These are phyloP conservation scores for Hormiphora californensis DNA, from an alignment of 37 sponge, comb jelly and placozoan genomes.

Conservation along the genomic window DNA sequence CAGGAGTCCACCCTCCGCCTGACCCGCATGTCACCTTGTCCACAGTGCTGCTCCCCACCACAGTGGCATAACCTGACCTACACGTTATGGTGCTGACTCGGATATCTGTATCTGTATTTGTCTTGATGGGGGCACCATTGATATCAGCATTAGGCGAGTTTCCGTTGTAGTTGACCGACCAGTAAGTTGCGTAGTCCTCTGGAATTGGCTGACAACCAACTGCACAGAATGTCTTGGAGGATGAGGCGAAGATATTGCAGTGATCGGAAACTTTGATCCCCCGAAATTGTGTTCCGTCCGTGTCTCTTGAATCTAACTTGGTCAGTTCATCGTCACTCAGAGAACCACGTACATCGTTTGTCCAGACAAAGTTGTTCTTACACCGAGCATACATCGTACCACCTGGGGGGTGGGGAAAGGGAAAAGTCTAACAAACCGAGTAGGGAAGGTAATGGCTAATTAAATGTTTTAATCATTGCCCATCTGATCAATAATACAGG, in stretches of 20 bases:
- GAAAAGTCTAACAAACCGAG: too few relatives aligned
- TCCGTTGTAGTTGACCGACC: background rate
- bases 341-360: background rate
- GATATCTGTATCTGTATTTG: background rate
- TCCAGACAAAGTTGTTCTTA: background rate
- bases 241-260: background rate
- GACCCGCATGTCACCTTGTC: background rate
- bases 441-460: too few relatives aligned
- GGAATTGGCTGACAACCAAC: background rate
- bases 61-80: background rate
- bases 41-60: background rate
- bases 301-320: background rate
- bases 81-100: background rate
- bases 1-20: background rate
- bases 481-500: too few relatives aligned
- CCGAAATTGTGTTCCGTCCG: background rate
- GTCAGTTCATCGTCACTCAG: background rate
- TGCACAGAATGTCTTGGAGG: background rate
- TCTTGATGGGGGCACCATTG: background rate
- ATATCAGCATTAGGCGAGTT: slow-evolving; percentile 13
- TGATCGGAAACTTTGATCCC: background rate
- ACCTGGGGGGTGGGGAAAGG: background rate
- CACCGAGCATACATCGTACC: background rate
- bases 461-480: too few relatives aligned
- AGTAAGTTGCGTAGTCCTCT: background rate